These are phyloP conservation scores for Gymnothorax reevesii DNA, from an alignment of 2,797 vertebrate species.

Conservation along the genomic window DNA sequence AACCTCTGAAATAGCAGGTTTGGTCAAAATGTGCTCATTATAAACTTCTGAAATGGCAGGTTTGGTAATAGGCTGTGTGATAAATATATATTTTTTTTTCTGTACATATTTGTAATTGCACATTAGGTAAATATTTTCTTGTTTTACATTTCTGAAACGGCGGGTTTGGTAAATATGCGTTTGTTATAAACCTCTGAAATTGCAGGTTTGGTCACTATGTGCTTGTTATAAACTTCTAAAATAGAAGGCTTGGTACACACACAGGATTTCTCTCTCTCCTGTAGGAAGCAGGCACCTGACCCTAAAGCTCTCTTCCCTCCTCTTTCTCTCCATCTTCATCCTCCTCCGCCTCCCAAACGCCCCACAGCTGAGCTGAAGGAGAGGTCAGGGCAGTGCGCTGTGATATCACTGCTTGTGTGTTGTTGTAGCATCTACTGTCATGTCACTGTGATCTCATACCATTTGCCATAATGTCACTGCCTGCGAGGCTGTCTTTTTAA, in stretches of 20 bases:
- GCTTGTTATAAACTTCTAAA: background rate
- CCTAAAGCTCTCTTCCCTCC: slow-evolving; percentile 13
- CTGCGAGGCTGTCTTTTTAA: no score
- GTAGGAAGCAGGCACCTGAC: slow-evolving; percentile 45
- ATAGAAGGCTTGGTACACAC: background rate
- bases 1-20: no score
- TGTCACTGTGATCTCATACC: no score
- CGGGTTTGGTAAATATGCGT: no score
- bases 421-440: background rate
- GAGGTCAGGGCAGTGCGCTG: slow-evolving; percentile 36
- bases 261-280: background rate
- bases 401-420: slow-evolving; percentile 20
- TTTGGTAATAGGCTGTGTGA: background rate
- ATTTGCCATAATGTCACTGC: background rate
- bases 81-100: no score
- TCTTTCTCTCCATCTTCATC: slow-evolving; percentile 31
- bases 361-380: slow-evolving; percentile 37
- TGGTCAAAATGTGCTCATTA: background rate
- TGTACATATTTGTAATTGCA: no score
- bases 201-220: no score
- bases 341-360: slow-evolving; percentile 45
- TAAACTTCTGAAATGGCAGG: background rate
- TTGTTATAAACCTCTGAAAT: no score
- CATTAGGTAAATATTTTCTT: no score
- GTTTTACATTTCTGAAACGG: no score